These are phyloP conservation scores for Hirtodrosophila duncani DNA, from an alignment of 2,888 invertebrate genomes.

Conservation along the genomic window DNA sequence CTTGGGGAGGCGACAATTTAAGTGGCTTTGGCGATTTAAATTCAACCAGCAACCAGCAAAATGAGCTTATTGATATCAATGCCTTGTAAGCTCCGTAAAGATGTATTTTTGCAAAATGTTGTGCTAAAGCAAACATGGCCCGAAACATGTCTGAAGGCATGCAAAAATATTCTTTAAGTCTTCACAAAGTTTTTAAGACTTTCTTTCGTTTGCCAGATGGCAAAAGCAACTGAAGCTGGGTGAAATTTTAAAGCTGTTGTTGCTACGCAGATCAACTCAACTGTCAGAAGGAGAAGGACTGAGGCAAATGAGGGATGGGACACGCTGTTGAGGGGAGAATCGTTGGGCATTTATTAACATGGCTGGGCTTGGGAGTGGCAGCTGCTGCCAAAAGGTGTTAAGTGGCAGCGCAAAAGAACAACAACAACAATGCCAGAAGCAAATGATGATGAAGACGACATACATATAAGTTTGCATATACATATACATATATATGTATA, in stretches of 20 bases:
- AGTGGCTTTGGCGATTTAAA: background rate
- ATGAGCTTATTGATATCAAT: conserved; percentile 67
- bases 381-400: conserved; percentile 61
- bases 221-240: conserved; percentile 1
- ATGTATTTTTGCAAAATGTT: conserved; percentile 32
- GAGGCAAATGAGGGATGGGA: too few relatives aligned
- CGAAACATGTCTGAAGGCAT: too few relatives aligned
- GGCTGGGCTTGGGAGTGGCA: conserved; percentile 59
- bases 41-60: conserved; percentile 14
- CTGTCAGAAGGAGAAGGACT: conserved; percentile 22
- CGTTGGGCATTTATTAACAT: conserved; percentile 56
- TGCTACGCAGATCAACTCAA: conserved; percentile 54
- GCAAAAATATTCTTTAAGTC: too few relatives aligned
- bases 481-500: conserved; percentile 31
- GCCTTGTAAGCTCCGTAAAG: conserved; percentile 41
- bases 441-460: conserved; percentile 62
- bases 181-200: conserved; percentile 59
- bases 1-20: too few relatives aligned
- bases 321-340: background rate
- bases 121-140: conserved; percentile 15
- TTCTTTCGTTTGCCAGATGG: conserved; percentile 7
- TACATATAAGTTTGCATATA: conserved; percentile 42
- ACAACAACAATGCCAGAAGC: conserved; percentile 23
- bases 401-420: conserved; percentile 37
- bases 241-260: conserved; percentile 36